Conservation (phyloP, 2,797 vertebrate genomes). For the Sarcophilus harrisii region DNA sequence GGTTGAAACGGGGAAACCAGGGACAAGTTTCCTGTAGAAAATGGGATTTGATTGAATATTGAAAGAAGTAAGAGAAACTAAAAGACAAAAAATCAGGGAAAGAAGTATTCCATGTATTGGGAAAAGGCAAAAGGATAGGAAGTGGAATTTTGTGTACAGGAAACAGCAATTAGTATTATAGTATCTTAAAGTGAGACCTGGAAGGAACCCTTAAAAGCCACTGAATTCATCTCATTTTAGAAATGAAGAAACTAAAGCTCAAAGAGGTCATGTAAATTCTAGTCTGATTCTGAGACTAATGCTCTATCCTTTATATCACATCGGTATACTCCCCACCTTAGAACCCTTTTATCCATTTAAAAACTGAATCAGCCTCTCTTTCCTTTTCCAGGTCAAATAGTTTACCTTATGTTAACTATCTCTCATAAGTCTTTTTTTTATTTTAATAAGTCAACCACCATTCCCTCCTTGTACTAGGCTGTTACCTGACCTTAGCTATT, state of each 20-base stretch:
- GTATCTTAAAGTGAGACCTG: neutral
- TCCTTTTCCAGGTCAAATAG: constrained; percentile 12
- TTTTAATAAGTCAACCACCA: neutral
- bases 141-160: neutral
- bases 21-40: neutral
- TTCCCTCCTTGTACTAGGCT: constrained; percentile 26
- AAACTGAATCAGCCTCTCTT: neutral
- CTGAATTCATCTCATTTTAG: neutral
- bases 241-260: neutral
- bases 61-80: neutral
- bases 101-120: neutral
- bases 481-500: constrained; percentile 57
- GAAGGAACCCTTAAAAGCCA: neutral
- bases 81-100: neutral
- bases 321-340: neutral
- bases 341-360: neutral
- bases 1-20: neutral
- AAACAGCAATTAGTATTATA: neutral
- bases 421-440: neutral
- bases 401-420: neutral
- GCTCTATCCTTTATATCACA: neutral
- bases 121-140: neutral
- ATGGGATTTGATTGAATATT: neutral
- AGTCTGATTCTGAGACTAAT: neutral
- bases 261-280: neutral